Evolutionary conservation across 2,888 invertebrate genomes (phyloP), one percentile per base, ranked within the genome.

Genomic region (Drosophila aldrichi): DNA sequence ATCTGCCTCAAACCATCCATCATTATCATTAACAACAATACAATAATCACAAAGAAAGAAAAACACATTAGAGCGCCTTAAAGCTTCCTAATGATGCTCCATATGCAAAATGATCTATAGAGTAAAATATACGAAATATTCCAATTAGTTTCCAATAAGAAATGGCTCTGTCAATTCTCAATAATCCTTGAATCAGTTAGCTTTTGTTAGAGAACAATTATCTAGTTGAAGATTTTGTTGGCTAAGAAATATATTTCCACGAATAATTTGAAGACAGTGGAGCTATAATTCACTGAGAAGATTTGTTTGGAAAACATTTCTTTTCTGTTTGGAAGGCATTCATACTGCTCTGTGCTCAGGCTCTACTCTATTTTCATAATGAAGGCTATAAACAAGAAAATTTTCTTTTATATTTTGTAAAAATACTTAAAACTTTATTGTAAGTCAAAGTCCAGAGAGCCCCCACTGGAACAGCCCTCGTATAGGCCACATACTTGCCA

Each of bases 381-480:
- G 6, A 25, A 25, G 25, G 6, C 25, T 25, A 25, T 25, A 25
- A 7, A 8, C 29, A 29, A 29, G 29, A 29, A 29, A 29, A 29
- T 2, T 29, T 25, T 29, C 2, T 9, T 10, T 14, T 36, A 14
- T n/a, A 9, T n/a, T 7, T 14, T 20, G 1, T 7, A 0, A 6
- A 14, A 14, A 20, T 14, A 14, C 43, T 46, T 9, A 25, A 46
- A n/a, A n/a, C 12, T 46, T 12, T 12, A 25, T 25, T 14, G 2
- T 1, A 9, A 46, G 4, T 44, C 41, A 4, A 41, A 22, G 8
- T 22, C 41, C 3, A 41, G 4, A 18, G 2, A 41, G 18, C 7
- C 10, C n/a, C n/a, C 29, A 12, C 1, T 29, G 48, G 10, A 49
- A 36, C 56, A 7, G 16, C 57, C 72, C 72, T 66, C 72, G 67